Evolutionary conservation across 2,888 invertebrate species (phyloP).

Genomic region (Acholoe squamosa): DNA sequence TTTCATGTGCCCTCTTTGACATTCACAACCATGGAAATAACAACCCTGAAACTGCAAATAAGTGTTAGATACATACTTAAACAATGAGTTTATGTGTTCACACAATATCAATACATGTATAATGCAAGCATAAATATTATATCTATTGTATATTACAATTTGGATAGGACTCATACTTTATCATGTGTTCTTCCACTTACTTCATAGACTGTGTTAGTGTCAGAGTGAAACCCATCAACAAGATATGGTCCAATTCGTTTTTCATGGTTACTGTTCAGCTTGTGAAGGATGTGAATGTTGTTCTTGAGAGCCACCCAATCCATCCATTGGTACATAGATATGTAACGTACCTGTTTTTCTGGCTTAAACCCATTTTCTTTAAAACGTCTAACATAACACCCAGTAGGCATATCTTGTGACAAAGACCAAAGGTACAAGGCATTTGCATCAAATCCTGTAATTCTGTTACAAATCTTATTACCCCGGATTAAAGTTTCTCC

Average conservation of each 20-base stretch:
- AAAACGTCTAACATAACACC: neutral
- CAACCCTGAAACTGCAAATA: neutral
- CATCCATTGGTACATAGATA: constrained; percentile 4
- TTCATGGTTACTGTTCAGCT: neutral
- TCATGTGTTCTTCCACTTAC: neutral
- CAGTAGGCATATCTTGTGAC: neutral
- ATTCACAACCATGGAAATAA: neutral
- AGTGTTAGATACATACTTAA: neutral
- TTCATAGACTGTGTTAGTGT: neutral
- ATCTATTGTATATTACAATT: no score
- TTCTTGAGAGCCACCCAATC: neutral
- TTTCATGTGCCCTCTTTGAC: no score
- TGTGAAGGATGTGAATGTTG: neutral
- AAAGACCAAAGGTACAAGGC: neutral
- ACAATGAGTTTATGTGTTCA: no score
- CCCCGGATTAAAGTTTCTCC: neutral
- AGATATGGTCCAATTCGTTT: neutral
- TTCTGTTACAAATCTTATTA: neutral
- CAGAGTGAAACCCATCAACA: neutral
- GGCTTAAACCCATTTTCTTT: neutral
- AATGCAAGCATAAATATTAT: no score
- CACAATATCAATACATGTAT: no score
- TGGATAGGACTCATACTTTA: no score
- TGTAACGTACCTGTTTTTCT: neutral
- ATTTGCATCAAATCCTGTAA: neutral